Conservation (phyloP, 1,140 invertebrate genomes). For the Spodoptera frugiperda region DNA sequence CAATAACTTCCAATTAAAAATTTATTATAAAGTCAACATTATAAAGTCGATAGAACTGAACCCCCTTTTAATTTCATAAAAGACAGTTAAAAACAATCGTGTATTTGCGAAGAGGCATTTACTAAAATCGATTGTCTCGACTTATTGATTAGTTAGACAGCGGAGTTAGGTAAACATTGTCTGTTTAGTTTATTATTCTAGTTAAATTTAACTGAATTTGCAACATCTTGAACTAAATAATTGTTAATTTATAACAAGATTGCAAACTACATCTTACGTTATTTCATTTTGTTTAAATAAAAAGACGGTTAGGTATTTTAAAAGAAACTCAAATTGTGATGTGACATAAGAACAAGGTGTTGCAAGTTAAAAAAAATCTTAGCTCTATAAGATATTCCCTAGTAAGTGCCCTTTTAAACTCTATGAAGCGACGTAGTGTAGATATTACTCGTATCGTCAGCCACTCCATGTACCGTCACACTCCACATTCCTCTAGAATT, state of each 20-base stretch:
- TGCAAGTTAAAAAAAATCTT: constrained; percentile 55
- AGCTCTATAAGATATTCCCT: constrained; percentile 65
- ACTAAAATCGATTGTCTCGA: constrained; percentile 26
- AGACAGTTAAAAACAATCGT: constrained; percentile 29
- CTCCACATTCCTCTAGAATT: constrained; percentile 83
- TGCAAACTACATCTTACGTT: background rate
- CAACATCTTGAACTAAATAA: constrained; percentile 28
- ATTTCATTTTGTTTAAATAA: too few species aligned
- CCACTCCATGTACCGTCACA: constrained; percentile 50
- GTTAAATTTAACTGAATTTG: constrained; percentile 30
- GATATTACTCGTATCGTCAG: constrained; percentile 45
- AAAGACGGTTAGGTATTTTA: too few species aligned
- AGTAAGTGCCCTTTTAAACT: constrained; percentile 80
- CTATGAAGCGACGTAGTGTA: constrained; percentile 60
- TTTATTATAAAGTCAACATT: background rate
- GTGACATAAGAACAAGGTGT: constrained; percentile 40
- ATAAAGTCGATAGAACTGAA: constrained; percentile 5
- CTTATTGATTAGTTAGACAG: constrained; percentile 27
- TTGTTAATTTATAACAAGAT: too few species aligned
- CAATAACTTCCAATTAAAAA: background rate
- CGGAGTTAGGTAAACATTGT: constrained; percentile 28
- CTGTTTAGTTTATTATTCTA: constrained; percentile 27
- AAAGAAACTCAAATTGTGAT: constrained; percentile 2
- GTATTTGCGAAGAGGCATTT: constrained; percentile 38
- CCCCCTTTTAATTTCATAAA: constrained; percentile 19